These are phyloP conservation scores for Clarias platycephalus DNA, from an alignment of 2,797 vertebrate species.

Conservation along the genomic window DNA sequence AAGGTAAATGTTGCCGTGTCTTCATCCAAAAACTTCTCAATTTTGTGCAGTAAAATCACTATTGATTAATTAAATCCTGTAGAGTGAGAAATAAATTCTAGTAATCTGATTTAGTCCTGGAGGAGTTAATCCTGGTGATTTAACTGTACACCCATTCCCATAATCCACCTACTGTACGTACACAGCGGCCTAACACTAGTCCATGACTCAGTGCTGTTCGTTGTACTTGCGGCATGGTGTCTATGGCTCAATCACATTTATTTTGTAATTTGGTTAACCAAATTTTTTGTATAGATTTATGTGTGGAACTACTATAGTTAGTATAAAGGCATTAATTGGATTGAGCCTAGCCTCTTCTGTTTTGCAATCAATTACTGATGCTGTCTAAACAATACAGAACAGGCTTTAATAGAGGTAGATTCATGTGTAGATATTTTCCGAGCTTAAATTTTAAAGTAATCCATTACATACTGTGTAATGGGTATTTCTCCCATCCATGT, in stretches of 20 bases:
- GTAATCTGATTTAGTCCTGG: conserved; percentile 11
- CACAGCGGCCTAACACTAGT: conserved; percentile 13
- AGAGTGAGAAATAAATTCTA: conserved; percentile 9
- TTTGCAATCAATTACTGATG: conserved; percentile 13
- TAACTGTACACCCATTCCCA: conserved; percentile 27
- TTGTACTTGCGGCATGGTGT: conserved; percentile 26
- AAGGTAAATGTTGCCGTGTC: conserved; percentile 89
- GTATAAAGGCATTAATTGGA: conserved; percentile 16
- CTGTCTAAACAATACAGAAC: conserved; percentile 1
- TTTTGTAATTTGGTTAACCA: conserved; percentile 13
- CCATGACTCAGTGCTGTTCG: conserved; percentile 5
- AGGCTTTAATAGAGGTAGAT: not conserved
- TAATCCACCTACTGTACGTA: conserved; percentile 18
- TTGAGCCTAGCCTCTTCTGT: conserved; percentile 5
- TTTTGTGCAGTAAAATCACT: conserved; percentile 35
- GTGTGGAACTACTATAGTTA: conserved; percentile 3
- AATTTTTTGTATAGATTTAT: conserved; percentile 21
- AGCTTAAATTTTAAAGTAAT: conserved; percentile 5
- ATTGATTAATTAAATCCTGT: conserved; percentile 18
- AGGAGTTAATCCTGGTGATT: conserved; percentile 33
- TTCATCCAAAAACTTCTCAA: conserved; percentile 59
- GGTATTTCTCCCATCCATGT: not conserved
- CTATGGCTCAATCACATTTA: conserved; percentile 24
- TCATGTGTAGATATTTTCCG: not conserved
- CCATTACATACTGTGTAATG: not conserved